Conservation (phyloP, 2,113 vertebrate genomes). For the Nycticorax nycticorax region DNA sequence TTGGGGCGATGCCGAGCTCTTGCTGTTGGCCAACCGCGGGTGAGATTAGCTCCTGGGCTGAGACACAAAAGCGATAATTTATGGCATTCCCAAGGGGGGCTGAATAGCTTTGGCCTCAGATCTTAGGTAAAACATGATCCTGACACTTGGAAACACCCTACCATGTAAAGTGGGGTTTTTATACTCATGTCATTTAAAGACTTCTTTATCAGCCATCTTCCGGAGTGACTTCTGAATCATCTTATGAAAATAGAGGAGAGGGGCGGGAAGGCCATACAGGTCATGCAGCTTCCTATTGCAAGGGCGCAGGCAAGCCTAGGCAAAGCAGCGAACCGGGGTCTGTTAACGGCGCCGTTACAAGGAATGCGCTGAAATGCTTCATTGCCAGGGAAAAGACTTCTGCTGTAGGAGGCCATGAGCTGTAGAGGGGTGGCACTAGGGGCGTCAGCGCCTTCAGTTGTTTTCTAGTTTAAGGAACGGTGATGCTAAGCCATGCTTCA, state of each 20-base stretch:
- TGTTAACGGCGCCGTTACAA: background rate
- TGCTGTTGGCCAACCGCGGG: too few species aligned
- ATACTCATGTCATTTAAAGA: background rate
- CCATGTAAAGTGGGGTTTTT: too few species aligned
- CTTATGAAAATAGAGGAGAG: background rate
- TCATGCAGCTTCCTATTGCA: background rate
- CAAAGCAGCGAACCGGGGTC: background rate
- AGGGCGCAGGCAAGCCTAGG: background rate
- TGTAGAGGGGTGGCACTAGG: background rate
- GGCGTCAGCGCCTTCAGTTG: accelerated
- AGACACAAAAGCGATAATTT: background rate
- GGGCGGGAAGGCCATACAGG: too few species aligned
- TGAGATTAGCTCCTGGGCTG: background rate
- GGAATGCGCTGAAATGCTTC: background rate
- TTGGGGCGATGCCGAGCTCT: background rate
- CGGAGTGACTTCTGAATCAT: background rate
- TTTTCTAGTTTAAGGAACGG: background rate
- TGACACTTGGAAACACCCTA: background rate
- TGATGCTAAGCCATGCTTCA: background rate
- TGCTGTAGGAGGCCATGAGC: background rate
- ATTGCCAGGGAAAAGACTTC: background rate
- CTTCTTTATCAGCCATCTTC: background rate
- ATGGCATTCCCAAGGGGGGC: background rate
- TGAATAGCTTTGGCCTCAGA: background rate
- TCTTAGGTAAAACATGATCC: background rate